These are phyloP conservation scores for Podilymbus podiceps DNA, from an alignment of 2,113 vertebrate species.

Conservation along the genomic window DNA sequence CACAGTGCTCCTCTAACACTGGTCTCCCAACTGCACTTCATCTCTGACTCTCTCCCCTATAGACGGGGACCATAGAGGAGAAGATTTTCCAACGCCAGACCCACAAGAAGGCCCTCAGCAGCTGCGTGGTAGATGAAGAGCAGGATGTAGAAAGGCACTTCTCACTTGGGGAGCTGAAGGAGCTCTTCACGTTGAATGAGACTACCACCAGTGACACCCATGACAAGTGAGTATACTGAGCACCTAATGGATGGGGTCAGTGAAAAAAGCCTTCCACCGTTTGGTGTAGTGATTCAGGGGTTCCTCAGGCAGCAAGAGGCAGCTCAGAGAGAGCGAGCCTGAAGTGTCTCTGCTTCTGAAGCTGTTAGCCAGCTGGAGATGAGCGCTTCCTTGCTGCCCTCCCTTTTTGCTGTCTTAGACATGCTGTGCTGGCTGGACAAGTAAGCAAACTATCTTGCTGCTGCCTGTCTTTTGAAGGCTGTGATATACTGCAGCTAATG, in stretches of 20 bases:
- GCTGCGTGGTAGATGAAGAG: conserved; percentile 97
- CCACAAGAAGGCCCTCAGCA: conserved; percentile 97
- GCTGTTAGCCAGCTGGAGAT: neutral
- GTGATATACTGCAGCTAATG: neutral
- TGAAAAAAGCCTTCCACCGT: neutral
- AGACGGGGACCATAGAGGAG: conserved; percentile 98
- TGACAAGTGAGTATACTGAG: conserved; percentile 78
- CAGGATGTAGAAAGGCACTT: conserved; percentile 96
- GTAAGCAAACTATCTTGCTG: neutral
- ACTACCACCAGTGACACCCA: conserved; percentile 90
- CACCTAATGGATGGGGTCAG: neutral
- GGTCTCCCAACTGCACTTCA: neutral
- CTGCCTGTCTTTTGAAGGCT: neutral
- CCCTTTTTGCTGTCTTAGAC: neutral
- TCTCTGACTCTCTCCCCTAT: neutral
- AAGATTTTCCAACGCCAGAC: conserved; percentile 97
- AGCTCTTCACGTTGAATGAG: conserved; percentile 88
- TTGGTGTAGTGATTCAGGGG: neutral
- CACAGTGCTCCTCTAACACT: neutral
- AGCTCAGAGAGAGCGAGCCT: neutral
- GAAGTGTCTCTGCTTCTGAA: neutral
- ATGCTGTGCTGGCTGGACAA: neutral
- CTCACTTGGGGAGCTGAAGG: conserved; percentile 90
- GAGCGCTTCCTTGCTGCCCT: neutral
- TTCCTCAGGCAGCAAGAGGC: neutral